These are phyloP conservation scores for Sebastiscus tertius DNA, from an alignment of 2,797 vertebrate species.

Conservation along the genomic window DNA sequence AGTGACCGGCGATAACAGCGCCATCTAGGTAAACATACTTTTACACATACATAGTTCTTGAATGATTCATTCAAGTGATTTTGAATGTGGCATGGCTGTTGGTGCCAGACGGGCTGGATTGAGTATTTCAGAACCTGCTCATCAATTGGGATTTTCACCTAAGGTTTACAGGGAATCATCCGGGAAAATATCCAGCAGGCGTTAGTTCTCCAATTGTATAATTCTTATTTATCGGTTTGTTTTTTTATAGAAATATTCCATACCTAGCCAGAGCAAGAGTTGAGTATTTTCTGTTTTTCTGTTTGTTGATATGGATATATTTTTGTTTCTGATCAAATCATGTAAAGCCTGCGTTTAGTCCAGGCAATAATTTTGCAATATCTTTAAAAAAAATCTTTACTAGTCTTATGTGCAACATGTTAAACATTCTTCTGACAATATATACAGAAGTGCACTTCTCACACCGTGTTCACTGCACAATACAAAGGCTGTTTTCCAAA, in stretches of 20 bases:
- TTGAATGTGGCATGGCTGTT: not conserved
- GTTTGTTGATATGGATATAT: not conserved
- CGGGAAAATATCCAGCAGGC: not conserved
- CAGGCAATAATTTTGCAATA: conserved; percentile 40
- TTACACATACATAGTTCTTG: not conserved
- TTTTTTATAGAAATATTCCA: conserved; percentile 6
- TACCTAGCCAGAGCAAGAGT: not conserved
- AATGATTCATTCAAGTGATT: not conserved
- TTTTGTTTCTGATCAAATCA: conserved; percentile 10
- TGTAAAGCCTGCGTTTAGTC: not conserved
- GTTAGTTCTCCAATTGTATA: not conserved
- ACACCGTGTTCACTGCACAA: not conserved
- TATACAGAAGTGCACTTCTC: not conserved
- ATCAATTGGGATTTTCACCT: too few species aligned
- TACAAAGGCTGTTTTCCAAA: not conserved
- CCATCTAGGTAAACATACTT: not conserved
- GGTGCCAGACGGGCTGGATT: too few species aligned
- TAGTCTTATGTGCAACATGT: conserved; percentile 4
- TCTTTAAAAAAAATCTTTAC: conserved; percentile 43
- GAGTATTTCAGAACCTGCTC: too few species aligned
- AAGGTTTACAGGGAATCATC: not conserved
- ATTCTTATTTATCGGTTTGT: not conserved
- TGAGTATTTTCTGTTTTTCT: conserved; percentile 14
- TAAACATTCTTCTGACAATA: not conserved
- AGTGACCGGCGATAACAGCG: not conserved